phyloP scores from a whole-genome alignment of 2,888 invertebrate species.

The Odontocolon sp. region DNA sequence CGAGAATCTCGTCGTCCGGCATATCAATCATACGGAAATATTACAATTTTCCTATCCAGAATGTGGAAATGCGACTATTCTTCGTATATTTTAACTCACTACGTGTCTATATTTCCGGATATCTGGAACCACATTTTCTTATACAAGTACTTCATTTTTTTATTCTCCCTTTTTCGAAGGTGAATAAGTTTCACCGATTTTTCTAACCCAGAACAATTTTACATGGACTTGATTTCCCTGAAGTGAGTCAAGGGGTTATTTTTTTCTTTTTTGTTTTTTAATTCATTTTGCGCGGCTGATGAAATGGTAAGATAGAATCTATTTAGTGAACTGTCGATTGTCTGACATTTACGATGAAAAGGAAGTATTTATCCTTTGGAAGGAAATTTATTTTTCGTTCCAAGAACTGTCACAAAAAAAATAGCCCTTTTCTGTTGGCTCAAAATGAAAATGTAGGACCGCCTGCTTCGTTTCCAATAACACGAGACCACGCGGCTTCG shows the following conservation, averaged over 20 bases:
- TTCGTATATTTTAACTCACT: constrained; percentile 22
- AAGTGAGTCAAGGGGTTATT: too few species aligned
- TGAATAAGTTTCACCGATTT: not conserved
- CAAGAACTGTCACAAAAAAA: constrained; percentile 29
- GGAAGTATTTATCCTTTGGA: constrained; percentile 6
- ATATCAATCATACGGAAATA: constrained; percentile 74
- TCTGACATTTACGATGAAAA: not conserved
- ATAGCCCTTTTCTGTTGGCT: constrained; percentile 16
- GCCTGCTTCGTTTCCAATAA: constrained; percentile 63
- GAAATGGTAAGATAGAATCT: too few species aligned
- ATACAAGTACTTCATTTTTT: not conserved
- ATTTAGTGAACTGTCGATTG: not conserved
- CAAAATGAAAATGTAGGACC: constrained; percentile 62
- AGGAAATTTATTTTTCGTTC: constrained; percentile 26
- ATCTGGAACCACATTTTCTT: not conserved
- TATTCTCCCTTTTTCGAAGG: not conserved
- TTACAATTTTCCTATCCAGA: constrained; percentile 64
- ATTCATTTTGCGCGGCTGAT: too few species aligned
- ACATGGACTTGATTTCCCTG: too few species aligned
- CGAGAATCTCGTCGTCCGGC: constrained; percentile 67
- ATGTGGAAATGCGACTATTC: constrained; percentile 60
- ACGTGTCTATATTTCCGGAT: constrained; percentile 3
- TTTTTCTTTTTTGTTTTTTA: too few species aligned
- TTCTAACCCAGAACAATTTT: not conserved
- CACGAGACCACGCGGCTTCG: constrained; percentile 32